These are phyloP conservation scores for Aptenodytes patagonicus DNA, from an alignment of 2,113 vertebrate species.

Conservation along the genomic window DNA sequence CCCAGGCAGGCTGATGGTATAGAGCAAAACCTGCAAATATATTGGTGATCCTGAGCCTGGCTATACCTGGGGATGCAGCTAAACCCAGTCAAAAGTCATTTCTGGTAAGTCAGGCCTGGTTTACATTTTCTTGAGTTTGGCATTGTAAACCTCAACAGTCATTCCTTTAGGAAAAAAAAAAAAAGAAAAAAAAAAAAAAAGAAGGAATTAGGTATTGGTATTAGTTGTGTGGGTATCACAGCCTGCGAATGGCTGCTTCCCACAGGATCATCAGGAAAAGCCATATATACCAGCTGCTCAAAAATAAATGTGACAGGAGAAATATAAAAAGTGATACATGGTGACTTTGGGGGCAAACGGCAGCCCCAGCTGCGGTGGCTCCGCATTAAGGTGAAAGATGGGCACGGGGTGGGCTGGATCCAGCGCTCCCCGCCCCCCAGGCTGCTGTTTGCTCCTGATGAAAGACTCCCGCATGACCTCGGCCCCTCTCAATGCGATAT, in stretches of 20 bases:
- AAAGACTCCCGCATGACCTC: neutral
- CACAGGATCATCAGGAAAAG: neutral
- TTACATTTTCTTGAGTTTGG: neutral
- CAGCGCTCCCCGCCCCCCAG: neutral
- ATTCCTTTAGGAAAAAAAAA: neutral
- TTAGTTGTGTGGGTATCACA: neutral
- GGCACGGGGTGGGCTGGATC: neutral
- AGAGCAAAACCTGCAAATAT: neutral
- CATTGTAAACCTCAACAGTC: neutral
- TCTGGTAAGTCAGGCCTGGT: neutral
- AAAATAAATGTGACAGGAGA: neutral
- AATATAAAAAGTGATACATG: neutral
- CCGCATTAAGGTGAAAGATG: neutral
- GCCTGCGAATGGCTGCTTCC: neutral
- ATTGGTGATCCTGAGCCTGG: neutral
- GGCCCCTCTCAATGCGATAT: accelerated
- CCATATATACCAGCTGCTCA: neutral
- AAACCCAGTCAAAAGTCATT: neutral
- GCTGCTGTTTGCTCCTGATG: neutral
- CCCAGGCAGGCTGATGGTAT: accelerated
- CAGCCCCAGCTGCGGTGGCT: neutral
- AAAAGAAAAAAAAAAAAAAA: no score
- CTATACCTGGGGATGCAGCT: neutral
- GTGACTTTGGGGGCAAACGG: neutral
- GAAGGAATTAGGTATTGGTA: neutral